These are phyloP conservation scores for Euschistus heros DNA, from an alignment of 1,140 invertebrate species.

Conservation along the genomic window DNA sequence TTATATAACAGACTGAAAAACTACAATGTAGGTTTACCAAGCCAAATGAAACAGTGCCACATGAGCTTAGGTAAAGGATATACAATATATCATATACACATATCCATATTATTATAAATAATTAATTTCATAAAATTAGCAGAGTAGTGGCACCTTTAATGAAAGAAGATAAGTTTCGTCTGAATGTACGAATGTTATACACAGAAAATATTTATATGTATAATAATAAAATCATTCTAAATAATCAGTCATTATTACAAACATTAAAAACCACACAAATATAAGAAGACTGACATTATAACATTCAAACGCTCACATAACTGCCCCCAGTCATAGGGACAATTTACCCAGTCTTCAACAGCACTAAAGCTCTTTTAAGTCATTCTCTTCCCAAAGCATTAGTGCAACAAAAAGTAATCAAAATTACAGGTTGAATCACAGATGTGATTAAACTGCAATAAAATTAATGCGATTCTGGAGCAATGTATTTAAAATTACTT, in stretches of 20 bases:
- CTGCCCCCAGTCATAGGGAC: not conserved
- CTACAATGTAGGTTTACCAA: not conserved
- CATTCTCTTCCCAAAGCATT: not conserved
- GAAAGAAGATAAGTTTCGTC: not conserved
- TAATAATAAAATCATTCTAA: conserved; percentile 23
- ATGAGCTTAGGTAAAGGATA: not conserved
- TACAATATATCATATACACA: not conserved
- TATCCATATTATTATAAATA: conserved; percentile 7
- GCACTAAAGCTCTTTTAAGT: conserved; percentile 4
- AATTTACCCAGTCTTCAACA: conserved; percentile 12
- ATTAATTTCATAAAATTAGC: not conserved
- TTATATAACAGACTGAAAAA: conserved; percentile 19
- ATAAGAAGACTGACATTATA: conserved; percentile 17
- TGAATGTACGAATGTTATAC: conserved; percentile 6
- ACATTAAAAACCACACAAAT: conserved; percentile 25
- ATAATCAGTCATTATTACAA: conserved; percentile 26
- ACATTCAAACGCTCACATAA: conserved; percentile 19
- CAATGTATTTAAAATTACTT: conserved; percentile 18
- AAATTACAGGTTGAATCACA: conserved; percentile 6
- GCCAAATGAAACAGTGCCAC: conserved; percentile 16
- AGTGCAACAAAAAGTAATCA: conserved; percentile 15
- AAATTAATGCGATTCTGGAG: conserved; percentile 12
- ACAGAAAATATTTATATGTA: conserved; percentile 18
- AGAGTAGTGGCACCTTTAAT: conserved; percentile 2
- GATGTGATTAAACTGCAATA: conserved; percentile 15